phyloP scores from a whole-genome alignment of 2,113 vertebrate species.

The Vireo altiloquus region DNA sequence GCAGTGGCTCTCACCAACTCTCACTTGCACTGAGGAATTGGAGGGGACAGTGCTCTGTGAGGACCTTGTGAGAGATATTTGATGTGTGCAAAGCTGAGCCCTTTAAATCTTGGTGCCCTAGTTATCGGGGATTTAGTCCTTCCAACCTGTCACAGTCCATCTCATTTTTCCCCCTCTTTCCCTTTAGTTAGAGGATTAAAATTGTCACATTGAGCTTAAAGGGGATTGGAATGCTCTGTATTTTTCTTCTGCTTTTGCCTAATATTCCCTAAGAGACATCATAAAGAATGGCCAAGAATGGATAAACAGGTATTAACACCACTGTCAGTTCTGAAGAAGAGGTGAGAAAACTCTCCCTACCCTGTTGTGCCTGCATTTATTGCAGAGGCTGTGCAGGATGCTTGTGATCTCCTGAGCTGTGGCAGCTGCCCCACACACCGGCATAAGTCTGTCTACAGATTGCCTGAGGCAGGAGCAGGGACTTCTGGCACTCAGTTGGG shows the following conservation, averaged over 20 bases:
- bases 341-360: background rate
- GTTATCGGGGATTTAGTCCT: conserved; percentile 38
- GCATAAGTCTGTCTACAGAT: background rate
- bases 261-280: background rate
- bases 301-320: background rate
- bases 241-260: background rate
- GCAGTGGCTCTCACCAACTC: background rate
- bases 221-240: background rate
- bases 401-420: background rate
- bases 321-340: background rate
- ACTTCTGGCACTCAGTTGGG: background rate
- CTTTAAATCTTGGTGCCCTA: conserved; percentile 51
- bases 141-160: conserved; percentile 19
- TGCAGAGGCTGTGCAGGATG: background rate
- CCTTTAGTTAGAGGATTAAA: conserved; percentile 43
- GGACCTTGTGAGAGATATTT: background rate
- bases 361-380: background rate
- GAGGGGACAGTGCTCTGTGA: background rate
- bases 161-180: conserved; percentile 10
- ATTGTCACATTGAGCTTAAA: conserved; percentile 8
- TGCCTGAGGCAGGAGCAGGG: background rate
- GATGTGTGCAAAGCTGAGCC: background rate
- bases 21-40: background rate
- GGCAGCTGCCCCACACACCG: background rate
- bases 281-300: background rate